Conservation (phyloP, 2,888 invertebrate genomes). For the Drosophila atroscutellata region DNA sequence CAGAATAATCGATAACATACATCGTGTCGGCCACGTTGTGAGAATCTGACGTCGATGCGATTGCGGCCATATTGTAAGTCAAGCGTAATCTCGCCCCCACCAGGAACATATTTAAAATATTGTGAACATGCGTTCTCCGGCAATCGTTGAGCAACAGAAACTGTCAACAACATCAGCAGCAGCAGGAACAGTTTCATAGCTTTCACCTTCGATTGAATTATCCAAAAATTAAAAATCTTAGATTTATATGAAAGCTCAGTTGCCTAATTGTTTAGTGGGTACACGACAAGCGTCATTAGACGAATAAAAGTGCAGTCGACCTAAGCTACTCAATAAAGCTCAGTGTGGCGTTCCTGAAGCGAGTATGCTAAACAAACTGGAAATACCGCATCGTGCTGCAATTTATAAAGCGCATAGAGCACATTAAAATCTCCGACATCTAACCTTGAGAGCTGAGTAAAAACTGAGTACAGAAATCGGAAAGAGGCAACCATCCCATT, state of each 20-base stretch:
- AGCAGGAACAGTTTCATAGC: constrained; percentile 7
- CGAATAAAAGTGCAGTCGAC: constrained; percentile 35
- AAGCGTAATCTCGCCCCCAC: constrained; percentile 62
- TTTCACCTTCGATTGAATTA: neutral
- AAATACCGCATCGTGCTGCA: constrained; percentile 58
- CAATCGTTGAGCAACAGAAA: constrained; percentile 40
- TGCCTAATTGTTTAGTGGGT: constrained; percentile 27
- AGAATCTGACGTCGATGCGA: constrained; percentile 62
- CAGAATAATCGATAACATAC: constrained; percentile 42
- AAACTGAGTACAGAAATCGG: constrained; percentile 9
- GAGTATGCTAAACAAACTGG: constrained; percentile 60
- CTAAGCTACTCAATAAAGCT: constrained; percentile 4
- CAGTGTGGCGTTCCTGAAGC: constrained; percentile 7
- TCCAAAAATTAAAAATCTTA: neutral
- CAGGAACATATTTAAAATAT: constrained; percentile 55
- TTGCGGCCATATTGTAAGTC: constrained; percentile 53
- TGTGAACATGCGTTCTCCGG: constrained; percentile 54
- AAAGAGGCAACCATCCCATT: neutral
- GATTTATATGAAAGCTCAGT: constrained; percentile 8
- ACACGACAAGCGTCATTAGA: constrained; percentile 35
- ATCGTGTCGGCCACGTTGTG: constrained; percentile 40
- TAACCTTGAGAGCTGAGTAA: constrained; percentile 15
- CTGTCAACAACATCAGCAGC: constrained; percentile 5
- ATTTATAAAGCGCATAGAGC: constrained; percentile 12
- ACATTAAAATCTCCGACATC: constrained; percentile 3